A percentile compares a stretch with the other conserved stretches of the same genome.
phyloP scores from a whole-genome alignment of 2,888 invertebrate genomes.

The Uropetala carovei region DNA sequence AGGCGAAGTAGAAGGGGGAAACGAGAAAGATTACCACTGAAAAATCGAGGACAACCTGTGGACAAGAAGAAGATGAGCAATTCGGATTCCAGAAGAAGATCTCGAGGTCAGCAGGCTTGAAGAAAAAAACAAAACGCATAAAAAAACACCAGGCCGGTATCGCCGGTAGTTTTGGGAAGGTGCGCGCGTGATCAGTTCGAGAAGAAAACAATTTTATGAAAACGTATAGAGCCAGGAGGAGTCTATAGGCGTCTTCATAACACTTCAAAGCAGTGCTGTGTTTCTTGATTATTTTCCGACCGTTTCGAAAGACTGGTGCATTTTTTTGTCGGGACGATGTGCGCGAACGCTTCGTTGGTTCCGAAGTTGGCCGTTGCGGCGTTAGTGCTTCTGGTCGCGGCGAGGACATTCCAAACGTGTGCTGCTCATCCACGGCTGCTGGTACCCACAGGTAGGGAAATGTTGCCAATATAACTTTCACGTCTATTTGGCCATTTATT shows the following conservation, averaged over 20 bases:
- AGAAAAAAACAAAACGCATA: background rate
- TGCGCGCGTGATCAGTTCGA: background rate
- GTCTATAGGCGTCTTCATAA: background rate
- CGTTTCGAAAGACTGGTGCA: background rate
- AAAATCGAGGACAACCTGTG: background rate
- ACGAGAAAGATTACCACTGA: background rate
- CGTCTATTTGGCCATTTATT: no score
- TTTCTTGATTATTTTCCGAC: background rate
- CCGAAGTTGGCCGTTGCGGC: conserved; percentile 47
- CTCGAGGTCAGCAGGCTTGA: conserved; percentile 52
- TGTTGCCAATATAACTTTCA: background rate
- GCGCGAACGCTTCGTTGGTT: conserved; percentile 26
- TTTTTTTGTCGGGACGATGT: conserved; percentile 30
- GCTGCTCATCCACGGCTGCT: conserved; percentile 43
- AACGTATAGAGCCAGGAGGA: background rate
- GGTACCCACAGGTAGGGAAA: conserved; percentile 5
- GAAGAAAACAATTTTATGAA: background rate
- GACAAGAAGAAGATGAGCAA: conserved; percentile 23
- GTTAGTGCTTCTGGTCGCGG: conserved; percentile 25
- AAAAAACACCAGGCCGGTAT: background rate
- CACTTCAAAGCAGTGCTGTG: background rate
- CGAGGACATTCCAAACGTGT: background rate
- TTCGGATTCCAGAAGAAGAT: conserved; percentile 33
- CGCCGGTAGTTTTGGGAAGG: background rate
- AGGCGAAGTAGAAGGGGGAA: background rate